These are phyloP conservation scores for Cydia amplana DNA, from an alignment of 1,140 invertebrate species.

Conservation along the genomic window DNA sequence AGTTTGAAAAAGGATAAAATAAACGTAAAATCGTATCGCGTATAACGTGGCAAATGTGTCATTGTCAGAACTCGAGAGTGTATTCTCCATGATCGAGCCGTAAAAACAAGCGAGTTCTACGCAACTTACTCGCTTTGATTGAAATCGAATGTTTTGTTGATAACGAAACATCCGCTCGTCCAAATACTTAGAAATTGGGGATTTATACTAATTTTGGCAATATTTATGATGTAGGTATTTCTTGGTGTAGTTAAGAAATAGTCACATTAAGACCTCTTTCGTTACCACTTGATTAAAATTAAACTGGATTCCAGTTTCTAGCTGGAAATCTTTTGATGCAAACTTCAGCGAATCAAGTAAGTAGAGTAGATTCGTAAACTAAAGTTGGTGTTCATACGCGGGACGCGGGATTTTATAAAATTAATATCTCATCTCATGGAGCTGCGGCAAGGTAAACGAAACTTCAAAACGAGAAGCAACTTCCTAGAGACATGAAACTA, in stretches of 20 bases:
- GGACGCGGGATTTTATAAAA: slow-evolving; percentile 59
- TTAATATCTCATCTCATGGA: slow-evolving; percentile 62
- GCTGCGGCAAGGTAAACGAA: slow-evolving; percentile 59
- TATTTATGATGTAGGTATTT: too few relatives aligned
- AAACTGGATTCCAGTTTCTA: neutral
- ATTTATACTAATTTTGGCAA: too few relatives aligned
- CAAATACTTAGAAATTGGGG: neutral
- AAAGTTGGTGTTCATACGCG: slow-evolving; percentile 44
- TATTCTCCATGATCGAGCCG: slow-evolving; percentile 56
- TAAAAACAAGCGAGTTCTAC: slow-evolving; percentile 54
- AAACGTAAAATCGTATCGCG: slow-evolving; percentile 62
- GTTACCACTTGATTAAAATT: too few relatives aligned
- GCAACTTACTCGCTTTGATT: slow-evolving; percentile 48
- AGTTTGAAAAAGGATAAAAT: slow-evolving; percentile 67
- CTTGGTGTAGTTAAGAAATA: too few relatives aligned
- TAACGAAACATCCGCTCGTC: neutral
- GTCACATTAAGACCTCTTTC: too few relatives aligned
- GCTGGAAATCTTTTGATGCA: neutral
- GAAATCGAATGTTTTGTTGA: slow-evolving; percentile 50
- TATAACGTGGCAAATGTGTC: slow-evolving; percentile 70
- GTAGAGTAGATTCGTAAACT: slow-evolving; percentile 41
- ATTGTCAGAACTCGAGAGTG: slow-evolving; percentile 59
- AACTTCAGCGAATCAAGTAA: slow-evolving; percentile 30
- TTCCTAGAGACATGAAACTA: slow-evolving; percentile 65
- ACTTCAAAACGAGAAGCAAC: slow-evolving; percentile 62